These are phyloP conservation scores for Actinemys pallida DNA, from an alignment of 2,113 vertebrate genomes.

Conservation along the genomic window DNA sequence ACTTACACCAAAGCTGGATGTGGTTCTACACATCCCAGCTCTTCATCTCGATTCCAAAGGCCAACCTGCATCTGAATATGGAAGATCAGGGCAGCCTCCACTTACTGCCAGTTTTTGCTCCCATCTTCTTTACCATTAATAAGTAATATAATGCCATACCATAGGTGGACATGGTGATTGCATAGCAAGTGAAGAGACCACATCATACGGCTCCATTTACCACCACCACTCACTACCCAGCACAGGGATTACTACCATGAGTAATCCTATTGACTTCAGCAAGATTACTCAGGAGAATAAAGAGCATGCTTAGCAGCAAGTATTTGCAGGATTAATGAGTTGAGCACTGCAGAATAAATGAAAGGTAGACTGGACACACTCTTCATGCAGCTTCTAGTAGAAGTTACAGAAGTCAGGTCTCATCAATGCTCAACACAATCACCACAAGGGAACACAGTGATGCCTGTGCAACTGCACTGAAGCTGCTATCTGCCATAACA, in stretches of 20 bases:
- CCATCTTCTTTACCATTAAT: not conserved
- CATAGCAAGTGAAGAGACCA: not conserved
- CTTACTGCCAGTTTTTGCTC: not conserved
- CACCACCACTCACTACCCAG: not conserved
- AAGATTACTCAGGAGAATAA: not conserved
- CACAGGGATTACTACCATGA: not conserved
- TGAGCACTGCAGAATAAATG: not conserved
- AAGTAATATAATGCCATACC: not conserved
- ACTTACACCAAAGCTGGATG: not conserved
- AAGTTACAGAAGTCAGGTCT: not conserved
- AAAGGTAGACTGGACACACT: not conserved
- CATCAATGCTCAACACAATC: not conserved
- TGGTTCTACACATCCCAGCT: not conserved
- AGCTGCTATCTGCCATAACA: not conserved
- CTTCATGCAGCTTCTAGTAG: not conserved
- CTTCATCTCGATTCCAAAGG: not conserved
- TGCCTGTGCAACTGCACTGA: not conserved
- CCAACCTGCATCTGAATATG: not conserved
- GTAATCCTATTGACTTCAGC: not conserved
- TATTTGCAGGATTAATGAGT: not conserved
- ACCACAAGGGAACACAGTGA: not conserved
- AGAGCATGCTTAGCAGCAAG: not conserved
- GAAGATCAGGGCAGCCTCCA: not conserved
- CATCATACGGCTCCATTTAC: not conserved
- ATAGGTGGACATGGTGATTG: not conserved